A percentile compares a stretch with the other conserved stretches of the same genome.
phyloP scores from a whole-genome alignment of 1,140 invertebrate species.

The Leguminivora glycinivorella region DNA sequence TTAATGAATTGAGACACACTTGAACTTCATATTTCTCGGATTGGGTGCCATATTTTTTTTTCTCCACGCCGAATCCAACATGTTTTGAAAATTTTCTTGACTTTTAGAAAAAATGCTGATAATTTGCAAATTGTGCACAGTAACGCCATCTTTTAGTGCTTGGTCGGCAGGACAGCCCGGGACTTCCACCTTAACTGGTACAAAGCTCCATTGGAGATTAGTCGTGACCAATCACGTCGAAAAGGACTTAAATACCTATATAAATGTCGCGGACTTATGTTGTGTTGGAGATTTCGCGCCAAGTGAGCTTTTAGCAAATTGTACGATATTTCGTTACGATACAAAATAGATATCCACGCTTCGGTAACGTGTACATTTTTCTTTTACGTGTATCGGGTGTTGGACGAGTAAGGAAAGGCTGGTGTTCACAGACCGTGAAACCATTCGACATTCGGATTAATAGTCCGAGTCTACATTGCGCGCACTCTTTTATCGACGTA shows the following conservation, averaged over 20 bases:
- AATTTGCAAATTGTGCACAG: no score
- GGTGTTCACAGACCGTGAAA: not conserved
- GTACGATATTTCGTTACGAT: conserved; percentile 8
- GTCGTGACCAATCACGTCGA: not conserved
- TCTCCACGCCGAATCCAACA: no score
- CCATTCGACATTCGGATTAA: not conserved
- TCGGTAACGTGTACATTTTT: not conserved
- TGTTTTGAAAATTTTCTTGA: no score
- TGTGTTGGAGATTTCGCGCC: not conserved
- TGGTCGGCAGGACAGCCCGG: no score
- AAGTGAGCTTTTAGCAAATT: conserved; percentile 7
- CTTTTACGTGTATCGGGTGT: conserved; percentile 6
- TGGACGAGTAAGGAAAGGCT: not conserved
- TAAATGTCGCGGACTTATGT: not conserved
- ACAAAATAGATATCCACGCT: conserved; percentile 15
- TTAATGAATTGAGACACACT: no score
- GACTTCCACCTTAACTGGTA: no score
- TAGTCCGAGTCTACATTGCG: not conserved
- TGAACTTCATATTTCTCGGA: no score
- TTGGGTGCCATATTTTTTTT: no score
- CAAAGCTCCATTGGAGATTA: not conserved
- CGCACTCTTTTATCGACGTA: not conserved
- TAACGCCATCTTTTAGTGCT: no score
- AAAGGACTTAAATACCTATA: not conserved
- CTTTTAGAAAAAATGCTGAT: no score